A percentile compares a stretch with the other conserved stretches of the same genome.
phyloP scores from a whole-genome alignment of 2,888 invertebrate species.

The Ophion slaviceki region DNA sequence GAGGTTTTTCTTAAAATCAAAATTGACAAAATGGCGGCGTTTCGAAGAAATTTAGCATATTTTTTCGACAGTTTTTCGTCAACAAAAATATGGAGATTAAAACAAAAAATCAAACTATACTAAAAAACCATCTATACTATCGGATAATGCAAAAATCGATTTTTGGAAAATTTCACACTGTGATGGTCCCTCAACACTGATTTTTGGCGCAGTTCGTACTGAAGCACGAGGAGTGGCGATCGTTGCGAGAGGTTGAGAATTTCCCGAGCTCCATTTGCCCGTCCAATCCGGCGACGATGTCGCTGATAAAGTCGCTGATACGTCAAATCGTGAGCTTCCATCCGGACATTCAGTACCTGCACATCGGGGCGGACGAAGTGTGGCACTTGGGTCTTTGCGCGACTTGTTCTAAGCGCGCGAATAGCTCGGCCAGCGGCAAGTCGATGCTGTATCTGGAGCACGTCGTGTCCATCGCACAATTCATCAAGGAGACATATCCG shows the following conservation, averaged over 20 bases:
- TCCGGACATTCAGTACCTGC: conserved; percentile 87
- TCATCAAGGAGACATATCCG: conserved; percentile 87
- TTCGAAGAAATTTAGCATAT: too few relatives aligned
- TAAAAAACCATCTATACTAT: background rate
- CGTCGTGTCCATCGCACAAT: conserved; percentile 86
- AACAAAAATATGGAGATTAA: too few relatives aligned
- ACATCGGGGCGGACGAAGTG: conserved; percentile 94
- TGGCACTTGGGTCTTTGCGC: conserved; percentile 89
- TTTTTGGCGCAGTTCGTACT: conserved; percentile 86
- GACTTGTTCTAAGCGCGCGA: conserved; percentile 85
- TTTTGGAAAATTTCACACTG: too few relatives aligned
- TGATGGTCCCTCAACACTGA: background rate
- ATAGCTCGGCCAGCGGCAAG: conserved; percentile 84
- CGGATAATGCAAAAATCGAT: background rate
- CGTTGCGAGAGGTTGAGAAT: conserved; percentile 87
- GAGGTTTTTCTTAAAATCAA: too few relatives aligned
- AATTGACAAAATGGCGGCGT: too few relatives aligned
- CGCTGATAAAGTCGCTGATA: conserved; percentile 88
- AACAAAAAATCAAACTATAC: too few relatives aligned
- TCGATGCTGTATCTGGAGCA: conserved; percentile 88
- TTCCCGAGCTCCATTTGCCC: conserved; percentile 92
- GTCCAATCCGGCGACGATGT: conserved; percentile 86
- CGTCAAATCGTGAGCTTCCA: conserved; percentile 89
- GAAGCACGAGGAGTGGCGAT: conserved; percentile 88
- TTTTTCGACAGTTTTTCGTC: too few relatives aligned